These are phyloP conservation scores for Gallinago undulata DNA, from an alignment of 2,113 vertebrate genomes.

Conservation along the genomic window DNA sequence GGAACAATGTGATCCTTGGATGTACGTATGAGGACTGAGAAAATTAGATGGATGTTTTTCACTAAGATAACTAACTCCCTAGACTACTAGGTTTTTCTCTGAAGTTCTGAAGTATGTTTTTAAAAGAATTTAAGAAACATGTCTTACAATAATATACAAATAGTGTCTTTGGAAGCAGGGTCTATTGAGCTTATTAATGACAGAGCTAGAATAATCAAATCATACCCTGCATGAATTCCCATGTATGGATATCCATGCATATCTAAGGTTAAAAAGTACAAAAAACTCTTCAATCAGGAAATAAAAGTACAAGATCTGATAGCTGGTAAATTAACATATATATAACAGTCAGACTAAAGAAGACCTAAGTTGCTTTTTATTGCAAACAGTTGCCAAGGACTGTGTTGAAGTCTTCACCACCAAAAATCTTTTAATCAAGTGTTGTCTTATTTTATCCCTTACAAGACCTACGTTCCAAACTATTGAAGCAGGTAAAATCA, in stretches of 20 bases:
- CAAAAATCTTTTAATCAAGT: not conserved
- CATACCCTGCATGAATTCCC: rapidly evolving
- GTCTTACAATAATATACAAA: not conserved
- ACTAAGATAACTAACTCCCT: not conserved
- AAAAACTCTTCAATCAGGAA: not conserved
- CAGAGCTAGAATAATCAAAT: not conserved
- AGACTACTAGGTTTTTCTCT: not conserved
- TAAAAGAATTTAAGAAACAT: not conserved
- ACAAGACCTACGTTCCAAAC: not conserved
- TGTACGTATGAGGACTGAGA: not conserved
- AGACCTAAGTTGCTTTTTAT: not conserved
- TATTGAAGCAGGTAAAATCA: not conserved
- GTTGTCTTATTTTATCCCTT: not conserved
- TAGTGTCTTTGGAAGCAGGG: not conserved
- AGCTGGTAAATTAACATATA: not conserved
- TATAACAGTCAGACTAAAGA: not conserved
- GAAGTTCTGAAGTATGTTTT: not conserved
- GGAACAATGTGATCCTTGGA: not conserved
- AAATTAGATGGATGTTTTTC: not conserved
- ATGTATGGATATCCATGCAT: not conserved
- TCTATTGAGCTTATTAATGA: not conserved
- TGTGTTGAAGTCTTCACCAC: not conserved
- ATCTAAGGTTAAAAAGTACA: not conserved
- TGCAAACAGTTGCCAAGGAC: not conserved
- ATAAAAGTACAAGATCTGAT: not conserved